phyloP scores from a whole-genome alignment of 2,888 invertebrate genomes.

The Drosophila paranaensis region DNA sequence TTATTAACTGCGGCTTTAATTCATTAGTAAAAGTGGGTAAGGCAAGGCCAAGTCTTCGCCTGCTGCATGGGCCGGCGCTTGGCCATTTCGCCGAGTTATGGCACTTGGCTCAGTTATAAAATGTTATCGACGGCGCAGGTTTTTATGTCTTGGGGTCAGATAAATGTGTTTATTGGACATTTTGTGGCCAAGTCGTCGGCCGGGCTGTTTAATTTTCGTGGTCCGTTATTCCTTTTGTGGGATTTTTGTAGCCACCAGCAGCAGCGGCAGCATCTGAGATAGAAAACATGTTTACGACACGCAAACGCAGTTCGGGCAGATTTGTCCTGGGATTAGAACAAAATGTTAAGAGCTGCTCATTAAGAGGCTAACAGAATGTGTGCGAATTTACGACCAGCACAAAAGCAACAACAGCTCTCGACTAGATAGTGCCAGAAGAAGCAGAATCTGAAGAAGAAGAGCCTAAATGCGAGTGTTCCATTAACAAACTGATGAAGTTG shows the following conservation, averaged over 20 bases:
- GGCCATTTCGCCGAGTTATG: constrained; percentile 61
- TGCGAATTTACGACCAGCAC: constrained; percentile 40
- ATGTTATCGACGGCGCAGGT: constrained; percentile 78
- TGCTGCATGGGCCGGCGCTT: constrained; percentile 14
- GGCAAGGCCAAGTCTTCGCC: constrained; percentile 1
- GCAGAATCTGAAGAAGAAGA: not conserved
- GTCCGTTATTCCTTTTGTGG: constrained; percentile 45
- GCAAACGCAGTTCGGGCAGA: constrained; percentile 60
- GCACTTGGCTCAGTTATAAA: constrained; percentile 74
- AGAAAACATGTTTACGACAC: constrained; percentile 74
- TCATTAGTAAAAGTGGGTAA: constrained; percentile 58
- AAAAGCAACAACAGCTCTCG: constrained; percentile 25
- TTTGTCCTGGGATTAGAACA: constrained; percentile 74
- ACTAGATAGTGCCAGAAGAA: constrained; percentile 19
- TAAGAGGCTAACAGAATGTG: constrained; percentile 58
- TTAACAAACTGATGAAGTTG: constrained; percentile 54
- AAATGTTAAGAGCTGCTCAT: constrained; percentile 71
- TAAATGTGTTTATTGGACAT: constrained; percentile 77
- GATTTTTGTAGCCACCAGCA: constrained; percentile 30
- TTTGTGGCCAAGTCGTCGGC: constrained; percentile 53
- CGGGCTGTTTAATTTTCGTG: constrained; percentile 72
- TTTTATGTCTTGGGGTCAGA: constrained; percentile 76
- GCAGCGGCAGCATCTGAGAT: constrained; percentile 19
- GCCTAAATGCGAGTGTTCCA: constrained; percentile 13
- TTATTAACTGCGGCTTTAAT: constrained; percentile 75